Evolutionary conservation across 2,888 invertebrate genomes (phyloP), one percentile per base, ranked within the genome.

Genomic region (Nemapogon koenigi): DNA sequence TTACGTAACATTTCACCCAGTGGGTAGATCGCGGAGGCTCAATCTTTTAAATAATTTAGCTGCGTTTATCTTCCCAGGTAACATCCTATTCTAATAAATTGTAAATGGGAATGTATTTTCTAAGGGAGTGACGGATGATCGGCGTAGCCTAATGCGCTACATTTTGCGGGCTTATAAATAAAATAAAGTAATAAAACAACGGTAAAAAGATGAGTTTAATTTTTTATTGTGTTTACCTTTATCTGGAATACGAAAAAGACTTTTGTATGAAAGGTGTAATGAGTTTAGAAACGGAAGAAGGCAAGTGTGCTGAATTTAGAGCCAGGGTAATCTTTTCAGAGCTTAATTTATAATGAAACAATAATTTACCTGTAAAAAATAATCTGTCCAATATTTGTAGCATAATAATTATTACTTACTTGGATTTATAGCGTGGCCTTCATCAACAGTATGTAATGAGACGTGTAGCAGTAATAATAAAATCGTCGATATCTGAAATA

Each of bases 401-500:
- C n/a, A n/a, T n/a, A n/a, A n/a, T n/a, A n/a, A n/a, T n/a, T n/a
- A n/a, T 61, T 41, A 57, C 73, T 72, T 57, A 76, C 76, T 70
- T 37, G 76, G 76, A 63, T 76, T 72, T 55, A 76, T 66, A 30
- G 76, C 76, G 45, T 59, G 59, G 37, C 76, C 75, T 56, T 75
- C 72, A 53, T 78, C 75, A 50, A 76, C 72, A 42, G 73, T 73
- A 52, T 75, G 68, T 38, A 78, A 67, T 53, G 76, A 78, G 62
- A 75, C 60, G 55, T 76, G 76, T 33, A 76, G 55, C 3, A 75
- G 59, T 44, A 76, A 59, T 50, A 76, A 61, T 43, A 78, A 55
- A 39, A 59, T 56, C 45, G 71, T 68, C 44, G 76, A 70, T 50
- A 65, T 62, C 76, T 78, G 73, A n/a, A n/a, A n/a, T n/a, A n/a